These are phyloP conservation scores for Belgica antarctica DNA, from an alignment of 2,888 invertebrate species.

Conservation along the genomic window DNA sequence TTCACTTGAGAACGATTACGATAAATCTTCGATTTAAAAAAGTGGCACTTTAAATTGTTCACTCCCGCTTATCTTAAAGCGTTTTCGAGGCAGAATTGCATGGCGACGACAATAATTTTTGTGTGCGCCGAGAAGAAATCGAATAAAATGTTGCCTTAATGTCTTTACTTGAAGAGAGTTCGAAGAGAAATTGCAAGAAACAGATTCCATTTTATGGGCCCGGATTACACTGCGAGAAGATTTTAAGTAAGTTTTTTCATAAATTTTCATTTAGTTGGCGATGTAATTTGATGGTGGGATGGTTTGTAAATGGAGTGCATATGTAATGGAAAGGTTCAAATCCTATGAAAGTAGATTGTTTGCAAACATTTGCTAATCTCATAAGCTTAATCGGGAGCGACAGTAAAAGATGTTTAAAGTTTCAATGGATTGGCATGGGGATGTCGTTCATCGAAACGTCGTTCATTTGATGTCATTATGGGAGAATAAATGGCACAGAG, in stretches of 20 bases:
- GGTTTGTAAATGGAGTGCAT: no score
- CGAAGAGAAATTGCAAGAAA: conserved; percentile 9
- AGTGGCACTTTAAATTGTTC: conserved; percentile 36
- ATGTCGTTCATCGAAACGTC: background rate
- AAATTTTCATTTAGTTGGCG: conserved; percentile 41
- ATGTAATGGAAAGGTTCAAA: no score
- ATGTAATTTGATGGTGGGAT: conserved; percentile 1
- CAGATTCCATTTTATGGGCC: conserved; percentile 2
- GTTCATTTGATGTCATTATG: background rate
- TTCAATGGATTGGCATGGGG: background rate
- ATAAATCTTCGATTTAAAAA: conserved; percentile 31
- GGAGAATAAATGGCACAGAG: background rate
- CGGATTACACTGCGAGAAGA: background rate
- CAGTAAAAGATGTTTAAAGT: no score
- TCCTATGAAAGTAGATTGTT: no score
- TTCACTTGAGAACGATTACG: conserved; percentile 29
- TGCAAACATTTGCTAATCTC: no score
- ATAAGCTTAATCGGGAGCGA: background rate
- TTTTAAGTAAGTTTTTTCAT: conserved; percentile 40
- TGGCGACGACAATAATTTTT: conserved; percentile 7
- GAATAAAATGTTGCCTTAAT: conserved; percentile 5
- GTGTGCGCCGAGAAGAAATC: background rate
- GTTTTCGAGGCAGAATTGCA: conserved; percentile 9
- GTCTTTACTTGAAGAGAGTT: no score
- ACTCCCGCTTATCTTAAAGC: conserved; percentile 16